Conservation (phyloP, 2,888 invertebrate species). For the Drosophila incognita region DNA sequence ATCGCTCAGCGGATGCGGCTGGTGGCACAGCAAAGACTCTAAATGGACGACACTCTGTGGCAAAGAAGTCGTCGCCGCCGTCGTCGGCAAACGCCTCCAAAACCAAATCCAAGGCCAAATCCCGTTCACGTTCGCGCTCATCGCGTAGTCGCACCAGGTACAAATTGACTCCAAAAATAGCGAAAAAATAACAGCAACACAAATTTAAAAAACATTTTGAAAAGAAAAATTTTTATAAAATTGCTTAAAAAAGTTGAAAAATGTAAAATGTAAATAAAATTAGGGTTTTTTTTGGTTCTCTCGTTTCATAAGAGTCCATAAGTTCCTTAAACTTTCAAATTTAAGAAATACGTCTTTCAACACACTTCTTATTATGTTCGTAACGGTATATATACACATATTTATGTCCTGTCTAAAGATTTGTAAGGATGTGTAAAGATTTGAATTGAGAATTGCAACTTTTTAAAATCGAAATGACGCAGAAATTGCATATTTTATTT, state of each 20-base stretch:
- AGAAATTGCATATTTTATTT: not conserved
- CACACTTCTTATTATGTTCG: not conserved
- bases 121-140: slow-evolving; percentile 62
- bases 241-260: not conserved
- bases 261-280: not conserved
- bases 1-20: slow-evolving; percentile 59
- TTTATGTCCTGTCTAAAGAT: too few relatives aligned
- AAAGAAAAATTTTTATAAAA: not conserved
- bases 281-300: not conserved
- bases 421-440: not conserved
- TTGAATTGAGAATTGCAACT: not conserved
- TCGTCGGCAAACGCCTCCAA: slow-evolving; percentile 24
- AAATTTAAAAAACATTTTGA: not conserved
- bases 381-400: not conserved
- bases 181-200: not conserved
- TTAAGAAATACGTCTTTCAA: not conserved
- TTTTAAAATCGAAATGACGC: not conserved
- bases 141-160: slow-evolving; percentile 71
- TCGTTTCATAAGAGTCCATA: not conserved
- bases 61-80: slow-evolving; percentile 53
- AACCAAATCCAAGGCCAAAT: slow-evolving; percentile 63
- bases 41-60: slow-evolving; percentile 80
- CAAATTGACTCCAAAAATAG: not conserved
- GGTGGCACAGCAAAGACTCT: slow-evolving; percentile 61
- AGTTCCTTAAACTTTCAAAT: not conserved